phyloP scores from a whole-genome alignment of 2,888 invertebrate species.

The Hyppa rectilinea region DNA sequence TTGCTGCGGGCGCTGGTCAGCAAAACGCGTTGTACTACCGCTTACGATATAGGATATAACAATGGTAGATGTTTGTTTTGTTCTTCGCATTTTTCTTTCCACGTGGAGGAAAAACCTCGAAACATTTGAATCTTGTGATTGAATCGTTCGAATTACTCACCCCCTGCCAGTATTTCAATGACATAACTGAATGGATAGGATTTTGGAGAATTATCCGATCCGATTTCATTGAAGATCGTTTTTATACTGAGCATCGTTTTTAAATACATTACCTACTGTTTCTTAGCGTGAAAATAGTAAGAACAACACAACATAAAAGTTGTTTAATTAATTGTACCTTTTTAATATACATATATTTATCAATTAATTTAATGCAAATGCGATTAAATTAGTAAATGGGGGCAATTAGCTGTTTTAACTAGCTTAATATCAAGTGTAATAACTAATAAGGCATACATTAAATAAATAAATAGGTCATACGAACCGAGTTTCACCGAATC shows the following conservation, averaged over 20 bases:
- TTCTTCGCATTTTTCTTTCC: constrained; percentile 19
- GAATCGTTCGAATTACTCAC: background rate
- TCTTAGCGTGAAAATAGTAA: no score
- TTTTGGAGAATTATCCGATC: background rate
- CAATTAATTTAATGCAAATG: constrained; percentile 1
- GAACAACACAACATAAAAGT: background rate
- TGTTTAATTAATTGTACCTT: background rate
- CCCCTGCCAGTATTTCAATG: no score
- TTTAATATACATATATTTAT: constrained; percentile 3
- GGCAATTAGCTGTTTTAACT: constrained; percentile 35
- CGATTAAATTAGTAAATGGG: constrained; percentile 23
- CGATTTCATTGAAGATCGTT: background rate
- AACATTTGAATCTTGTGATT: constrained; percentile 1
- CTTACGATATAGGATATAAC: constrained; percentile 29
- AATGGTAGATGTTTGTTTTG: constrained; percentile 24
- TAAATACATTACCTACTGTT: background rate
- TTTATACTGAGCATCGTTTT: background rate
- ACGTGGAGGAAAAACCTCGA: constrained; percentile 2
- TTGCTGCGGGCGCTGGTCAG: constrained; percentile 52
- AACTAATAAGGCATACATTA: constrained; percentile 31
- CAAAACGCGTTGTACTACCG: constrained; percentile 23
- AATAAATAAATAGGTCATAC: constrained; percentile 2
- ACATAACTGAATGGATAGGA: background rate
- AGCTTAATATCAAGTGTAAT: constrained; percentile 29
- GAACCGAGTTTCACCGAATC: constrained; percentile 8